Percentiles rank a stretch among this genome's conserved stretches.
Conservation (phyloP, 2,888 invertebrate genomes). For the Listrodromus nycthemerus region DNA sequence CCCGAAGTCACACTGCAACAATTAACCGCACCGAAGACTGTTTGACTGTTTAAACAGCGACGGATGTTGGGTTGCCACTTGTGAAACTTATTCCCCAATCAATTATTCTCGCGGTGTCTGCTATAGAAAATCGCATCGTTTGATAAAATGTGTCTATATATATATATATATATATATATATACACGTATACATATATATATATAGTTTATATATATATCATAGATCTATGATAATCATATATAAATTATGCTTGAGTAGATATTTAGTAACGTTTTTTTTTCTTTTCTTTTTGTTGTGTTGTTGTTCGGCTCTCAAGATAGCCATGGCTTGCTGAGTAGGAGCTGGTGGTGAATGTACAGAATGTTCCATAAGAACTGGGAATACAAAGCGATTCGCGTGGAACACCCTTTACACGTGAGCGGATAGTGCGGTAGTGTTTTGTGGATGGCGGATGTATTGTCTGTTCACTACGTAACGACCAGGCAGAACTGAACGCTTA, state of each 20-base stretch:
- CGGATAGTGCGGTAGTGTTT: slow-evolving; percentile 75
- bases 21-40: not conserved
- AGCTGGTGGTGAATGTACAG: slow-evolving; percentile 75
- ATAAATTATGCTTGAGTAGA: slow-evolving; percentile 79
- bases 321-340: slow-evolving; percentile 76
- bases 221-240: slow-evolving; percentile 72
- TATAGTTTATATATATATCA: slow-evolving; percentile 61
- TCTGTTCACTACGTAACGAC: slow-evolving; percentile 83
- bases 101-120: slow-evolving; percentile 47
- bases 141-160: slow-evolving; percentile 67
- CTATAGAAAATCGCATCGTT: slow-evolving; percentile 68
- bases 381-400: slow-evolving; percentile 77
- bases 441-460: slow-evolving; percentile 83
- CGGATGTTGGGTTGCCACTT: not conserved
- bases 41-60: not conserved
- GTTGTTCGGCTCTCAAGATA: slow-evolving; percentile 50
- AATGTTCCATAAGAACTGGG: slow-evolving; percentile 74
- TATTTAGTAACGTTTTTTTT: slow-evolving; percentile 77
- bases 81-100: not conserved
- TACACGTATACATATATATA: slow-evolving; percentile 68
- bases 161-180: slow-evolving; percentile 58
- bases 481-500: slow-evolving; percentile 85
- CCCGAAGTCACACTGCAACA: not conserved
- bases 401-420: slow-evolving; percentile 77
- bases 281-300: slow-evolving; percentile 32